Conservation (phyloP, 2,888 invertebrate species). For the Trachelus tabidus region DNA sequence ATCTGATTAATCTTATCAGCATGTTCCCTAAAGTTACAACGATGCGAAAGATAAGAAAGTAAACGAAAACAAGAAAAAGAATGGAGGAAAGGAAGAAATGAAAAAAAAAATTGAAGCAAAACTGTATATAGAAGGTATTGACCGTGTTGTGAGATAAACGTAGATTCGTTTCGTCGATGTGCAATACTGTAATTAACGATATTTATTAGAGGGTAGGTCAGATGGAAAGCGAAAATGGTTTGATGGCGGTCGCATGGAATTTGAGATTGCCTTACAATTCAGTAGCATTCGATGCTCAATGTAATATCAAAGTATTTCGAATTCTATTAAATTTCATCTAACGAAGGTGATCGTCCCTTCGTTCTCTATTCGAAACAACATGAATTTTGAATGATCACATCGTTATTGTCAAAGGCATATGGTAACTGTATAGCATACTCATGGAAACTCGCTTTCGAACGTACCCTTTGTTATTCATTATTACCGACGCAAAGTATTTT, state of each 20-base stretch:
- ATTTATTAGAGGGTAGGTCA: background rate
- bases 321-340: background rate
- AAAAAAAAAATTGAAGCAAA: background rate
- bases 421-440: background rate
- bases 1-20: background rate
- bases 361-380: background rate
- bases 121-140: background rate
- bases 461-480: background rate
- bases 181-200: slow-evolving; percentile 38
- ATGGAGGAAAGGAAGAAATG: slow-evolving; percentile 7
- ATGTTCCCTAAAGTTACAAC: slow-evolving; percentile 11
- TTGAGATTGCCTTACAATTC: background rate
- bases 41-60: background rate
- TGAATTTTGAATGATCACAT: background rate
- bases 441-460: slow-evolving; percentile 1
- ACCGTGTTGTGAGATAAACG: slow-evolving; percentile 41
- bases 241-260: background rate
- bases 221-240: background rate
- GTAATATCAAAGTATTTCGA: background rate
- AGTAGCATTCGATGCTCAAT: too few species aligned
- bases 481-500: too few species aligned
- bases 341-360: background rate
- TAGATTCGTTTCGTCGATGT: slow-evolving; percentile 34
- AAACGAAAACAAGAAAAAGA: slow-evolving; percentile 11
- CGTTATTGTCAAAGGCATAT: background rate